Evolutionary conservation across 2,888 invertebrate genomes (phyloP), one percentile per base, ranked within the genome.

Genomic region (Luperina testacea): DNA sequence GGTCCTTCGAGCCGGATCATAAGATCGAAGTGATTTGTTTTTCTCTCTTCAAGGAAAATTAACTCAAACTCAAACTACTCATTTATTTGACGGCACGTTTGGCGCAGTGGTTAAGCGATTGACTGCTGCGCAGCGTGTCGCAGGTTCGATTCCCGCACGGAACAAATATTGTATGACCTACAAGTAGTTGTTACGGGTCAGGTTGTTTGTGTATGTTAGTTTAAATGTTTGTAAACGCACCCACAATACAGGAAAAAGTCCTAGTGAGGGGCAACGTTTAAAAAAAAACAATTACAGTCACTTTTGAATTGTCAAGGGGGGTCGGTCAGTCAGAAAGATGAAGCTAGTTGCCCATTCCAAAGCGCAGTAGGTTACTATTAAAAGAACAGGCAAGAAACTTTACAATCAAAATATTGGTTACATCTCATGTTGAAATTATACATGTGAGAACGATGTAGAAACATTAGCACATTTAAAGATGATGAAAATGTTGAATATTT

Each of bases 1-100:
- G 27, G 27, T 57, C 17, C 83, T 78, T 82, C 17, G 38, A 82
- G 42, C 42, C 8, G 63, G 45, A 82, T 78, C n/a, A 32, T 15
- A n/a, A 17, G 6, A 32, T 32, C 0, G 8, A 42, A 51, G 7
- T 5, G 17, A 32, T 61, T 42, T 42, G n/a, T 13, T 45, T 15
- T n/a, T 20, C n/a, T n/a, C 38, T 8, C 3, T 48, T 42, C 1
- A 59, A 59, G 6, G 2, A 15, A 65, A 42, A 9, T 32, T 1
- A 17, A 17, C 8, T 63, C 15, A 32, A 59, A 11, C 11, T n/a
- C n/a, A 13, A 59, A n/a, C n/a, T n/a, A n/a, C n/a, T n/a, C 5
- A n/a, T 59, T n/a, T n/a, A 57, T n/a, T 59, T 59, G 0, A 32
- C 32, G 32, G 32, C 32, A 32, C 32, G 32, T 0, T 32, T 32